A percentile compares a stretch with the other conserved stretches of the same genome.
Evolutionary conservation across 2,113 vertebrate species (phyloP).

Genomic region (Shinisaurus crocodilurus): DNA sequence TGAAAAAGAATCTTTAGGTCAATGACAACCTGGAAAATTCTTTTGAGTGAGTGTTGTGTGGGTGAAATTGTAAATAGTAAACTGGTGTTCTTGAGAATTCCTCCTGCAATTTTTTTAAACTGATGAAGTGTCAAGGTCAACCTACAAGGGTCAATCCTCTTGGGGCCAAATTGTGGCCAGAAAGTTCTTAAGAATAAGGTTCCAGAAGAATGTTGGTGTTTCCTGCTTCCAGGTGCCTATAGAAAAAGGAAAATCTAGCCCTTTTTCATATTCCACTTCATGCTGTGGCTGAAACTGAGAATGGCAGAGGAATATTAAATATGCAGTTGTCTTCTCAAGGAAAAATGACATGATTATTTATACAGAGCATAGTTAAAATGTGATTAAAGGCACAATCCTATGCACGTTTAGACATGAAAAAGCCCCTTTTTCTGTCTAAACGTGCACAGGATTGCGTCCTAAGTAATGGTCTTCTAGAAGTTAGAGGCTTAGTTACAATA

Average conservation of each 20-base stretch:
- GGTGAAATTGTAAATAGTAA: conserved; percentile 49
- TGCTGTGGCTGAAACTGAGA: neutral
- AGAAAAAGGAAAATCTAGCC: accelerated
- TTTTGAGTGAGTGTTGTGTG: conserved; percentile 53
- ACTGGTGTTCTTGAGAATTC: conserved; percentile 25
- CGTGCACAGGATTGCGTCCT: too few species aligned
- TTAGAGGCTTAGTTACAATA: neutral
- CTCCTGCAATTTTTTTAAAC: neutral
- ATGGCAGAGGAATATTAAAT: neutral
- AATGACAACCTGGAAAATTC: conserved; percentile 58
- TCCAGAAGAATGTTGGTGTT: neutral
- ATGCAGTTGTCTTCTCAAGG: neutral
- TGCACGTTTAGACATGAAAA: too few species aligned
- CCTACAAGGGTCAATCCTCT: conserved; percentile 18
- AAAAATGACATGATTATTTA: neutral
- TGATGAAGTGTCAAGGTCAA: conserved; percentile 35
- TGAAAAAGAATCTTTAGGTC: conserved; percentile 63
- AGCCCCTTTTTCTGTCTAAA: too few species aligned
- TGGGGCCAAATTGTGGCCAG: neutral
- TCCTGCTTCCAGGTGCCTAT: neutral
- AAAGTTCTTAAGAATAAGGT: neutral
- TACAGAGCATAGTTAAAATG: neutral
- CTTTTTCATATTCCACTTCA: neutral
- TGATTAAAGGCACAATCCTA: too few species aligned
- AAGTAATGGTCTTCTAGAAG: neutral